Evolutionary conservation across 2,113 vertebrate species (phyloP).

Genomic region (Ctenomys sociabilis): DNA sequence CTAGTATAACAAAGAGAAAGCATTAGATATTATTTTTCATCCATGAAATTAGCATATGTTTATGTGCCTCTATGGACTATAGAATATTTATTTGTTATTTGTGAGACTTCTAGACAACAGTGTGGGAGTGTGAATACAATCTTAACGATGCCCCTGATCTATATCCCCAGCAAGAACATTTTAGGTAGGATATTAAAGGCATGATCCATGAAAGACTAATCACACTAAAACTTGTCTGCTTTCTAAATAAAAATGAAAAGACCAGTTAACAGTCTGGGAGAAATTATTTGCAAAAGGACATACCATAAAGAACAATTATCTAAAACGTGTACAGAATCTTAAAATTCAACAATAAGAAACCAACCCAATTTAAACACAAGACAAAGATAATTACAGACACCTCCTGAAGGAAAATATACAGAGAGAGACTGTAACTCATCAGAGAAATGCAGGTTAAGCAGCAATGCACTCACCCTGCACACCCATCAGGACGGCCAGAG

Average conservation of each 20-base stretch:
- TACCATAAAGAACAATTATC: neutral
- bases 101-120: neutral
- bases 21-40: conserved; percentile 34
- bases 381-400: neutral
- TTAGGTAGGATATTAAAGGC: neutral
- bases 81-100: neutral
- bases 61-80: neutral
- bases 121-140: neutral
- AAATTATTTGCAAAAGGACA: neutral
- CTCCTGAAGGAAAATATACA: neutral
- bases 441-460: neutral
- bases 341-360: neutral
- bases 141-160: neutral
- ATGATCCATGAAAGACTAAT: neutral
- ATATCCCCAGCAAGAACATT: neutral
- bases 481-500: neutral
- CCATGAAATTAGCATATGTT: conserved; percentile 32
- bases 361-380: neutral
- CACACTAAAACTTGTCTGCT: neutral
- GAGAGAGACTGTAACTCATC: neutral
- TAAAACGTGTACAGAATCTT: neutral
- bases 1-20: conserved; percentile 11
- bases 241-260: neutral
- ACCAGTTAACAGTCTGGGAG: neutral
- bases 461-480: neutral